phyloP scores from a whole-genome alignment of 2,888 invertebrate species.

The Xestia rhomboidea region DNA sequence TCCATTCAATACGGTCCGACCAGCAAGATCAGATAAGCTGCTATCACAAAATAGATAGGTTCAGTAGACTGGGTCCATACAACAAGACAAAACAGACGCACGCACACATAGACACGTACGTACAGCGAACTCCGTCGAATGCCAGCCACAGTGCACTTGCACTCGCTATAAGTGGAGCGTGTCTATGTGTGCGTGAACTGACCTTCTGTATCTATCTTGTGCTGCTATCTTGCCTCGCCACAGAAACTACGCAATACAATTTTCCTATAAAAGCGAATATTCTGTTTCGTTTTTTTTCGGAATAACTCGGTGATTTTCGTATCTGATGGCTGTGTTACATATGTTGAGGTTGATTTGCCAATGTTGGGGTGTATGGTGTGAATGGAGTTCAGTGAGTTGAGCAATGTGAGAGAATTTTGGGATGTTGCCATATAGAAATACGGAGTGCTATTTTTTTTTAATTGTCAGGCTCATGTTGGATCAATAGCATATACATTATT shows the following conservation, averaged over 20 bases:
- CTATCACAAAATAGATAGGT: neutral
- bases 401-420: slow-evolving; percentile 1
- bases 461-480: neutral
- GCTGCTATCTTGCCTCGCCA: slow-evolving; percentile 58
- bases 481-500: too few relatives aligned
- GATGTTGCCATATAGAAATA: slow-evolving; percentile 8
- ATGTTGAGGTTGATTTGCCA: slow-evolving; percentile 45
- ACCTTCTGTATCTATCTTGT: slow-evolving; percentile 20
- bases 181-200: neutral
- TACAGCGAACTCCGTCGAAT: neutral
- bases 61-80: slow-evolving; percentile 13
- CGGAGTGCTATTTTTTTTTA: neutral
- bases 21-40: slow-evolving; percentile 71
- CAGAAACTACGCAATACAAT: slow-evolving; percentile 70
- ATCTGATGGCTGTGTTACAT: slow-evolving; percentile 59
- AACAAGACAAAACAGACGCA: neutral
- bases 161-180: neutral
- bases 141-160: neutral
- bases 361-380: slow-evolving; percentile 14
- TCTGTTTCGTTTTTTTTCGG: slow-evolving; percentile 60
- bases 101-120: neutral
- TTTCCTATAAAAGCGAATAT: slow-evolving; percentile 69
- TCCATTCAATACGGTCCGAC: slow-evolving; percentile 71
- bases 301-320: slow-evolving; percentile 50
- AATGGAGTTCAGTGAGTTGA: slow-evolving; percentile 12